phyloP scores from a whole-genome alignment of 2,888 invertebrate species.

The Ctena decussata region DNA sequence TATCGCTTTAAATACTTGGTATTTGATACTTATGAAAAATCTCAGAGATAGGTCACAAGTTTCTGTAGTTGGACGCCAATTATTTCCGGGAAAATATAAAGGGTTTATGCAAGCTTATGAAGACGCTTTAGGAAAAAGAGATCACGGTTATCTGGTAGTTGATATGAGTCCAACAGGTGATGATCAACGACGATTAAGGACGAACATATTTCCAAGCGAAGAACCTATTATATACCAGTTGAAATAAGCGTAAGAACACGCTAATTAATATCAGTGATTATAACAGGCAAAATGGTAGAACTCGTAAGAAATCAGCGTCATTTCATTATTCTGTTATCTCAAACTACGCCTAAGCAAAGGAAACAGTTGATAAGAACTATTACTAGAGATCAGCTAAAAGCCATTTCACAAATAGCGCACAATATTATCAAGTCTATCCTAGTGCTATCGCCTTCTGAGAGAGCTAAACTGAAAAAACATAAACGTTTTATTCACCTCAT shows the following conservation, averaged over 20 bases:
- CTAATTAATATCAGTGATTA: too few species aligned
- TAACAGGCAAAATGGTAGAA: too few species aligned
- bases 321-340: background rate
- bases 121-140: background rate
- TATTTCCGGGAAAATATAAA: constrained; percentile 25
- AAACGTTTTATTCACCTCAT: background rate
- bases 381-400: constrained; percentile 32
- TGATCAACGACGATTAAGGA: constrained; percentile 26
- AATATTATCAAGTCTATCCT: background rate
- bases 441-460: background rate
- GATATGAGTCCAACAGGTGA: constrained; percentile 9
- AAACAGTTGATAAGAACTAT: background rate
- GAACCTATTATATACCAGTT: constrained; percentile 23
- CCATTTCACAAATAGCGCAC: constrained; percentile 10
- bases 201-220: constrained; percentile 34
- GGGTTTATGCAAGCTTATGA: constrained; percentile 41
- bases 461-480: background rate
- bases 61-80: constrained; percentile 41
- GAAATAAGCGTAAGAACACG: constrained; percentile 12
- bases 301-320: background rate
- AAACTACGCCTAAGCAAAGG: background rate
- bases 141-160: constrained; percentile 23
- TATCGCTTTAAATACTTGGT: constrained; percentile 35
- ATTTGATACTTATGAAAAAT: constrained; percentile 27
- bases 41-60: too few species aligned